These are phyloP conservation scores for Eulemur mongoz DNA, from an alignment of 2,797 vertebrate genomes.

Conservation along the genomic window DNA sequence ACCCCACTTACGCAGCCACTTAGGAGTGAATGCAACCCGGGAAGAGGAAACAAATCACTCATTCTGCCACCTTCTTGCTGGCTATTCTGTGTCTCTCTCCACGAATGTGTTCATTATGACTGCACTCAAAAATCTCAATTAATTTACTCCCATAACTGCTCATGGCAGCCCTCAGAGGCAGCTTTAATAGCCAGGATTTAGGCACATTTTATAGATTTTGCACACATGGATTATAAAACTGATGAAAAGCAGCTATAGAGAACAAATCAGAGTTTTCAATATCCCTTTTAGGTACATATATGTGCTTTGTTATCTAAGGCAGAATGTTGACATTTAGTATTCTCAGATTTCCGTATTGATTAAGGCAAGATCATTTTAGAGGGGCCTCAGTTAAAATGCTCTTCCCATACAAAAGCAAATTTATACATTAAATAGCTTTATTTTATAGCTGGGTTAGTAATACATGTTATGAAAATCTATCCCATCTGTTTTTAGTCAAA, in stretches of 20 bases:
- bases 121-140: not conserved
- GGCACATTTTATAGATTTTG: not conserved
- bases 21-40: accelerated
- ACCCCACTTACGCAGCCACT: too few relatives aligned
- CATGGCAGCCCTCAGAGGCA: not conserved
- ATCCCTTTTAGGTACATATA: not conserved
- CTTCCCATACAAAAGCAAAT: not conserved
- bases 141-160: not conserved
- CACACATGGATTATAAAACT: not conserved
- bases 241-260: not conserved
- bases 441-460: not conserved
- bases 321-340: not conserved
- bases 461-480: not conserved
- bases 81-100: not conserved
- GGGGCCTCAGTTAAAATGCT: not conserved
- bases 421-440: not conserved
- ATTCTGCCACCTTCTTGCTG: accelerated
- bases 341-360: not conserved
- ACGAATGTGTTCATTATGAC: too few relatives aligned
- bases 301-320: not conserved
- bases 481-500: not conserved
- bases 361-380: not conserved
- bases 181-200: not conserved
- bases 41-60: too few relatives aligned
- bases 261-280: not conserved